phyloP scores from a whole-genome alignment of 2,797 vertebrate species.

The Pseudochirops corinnae region DNA sequence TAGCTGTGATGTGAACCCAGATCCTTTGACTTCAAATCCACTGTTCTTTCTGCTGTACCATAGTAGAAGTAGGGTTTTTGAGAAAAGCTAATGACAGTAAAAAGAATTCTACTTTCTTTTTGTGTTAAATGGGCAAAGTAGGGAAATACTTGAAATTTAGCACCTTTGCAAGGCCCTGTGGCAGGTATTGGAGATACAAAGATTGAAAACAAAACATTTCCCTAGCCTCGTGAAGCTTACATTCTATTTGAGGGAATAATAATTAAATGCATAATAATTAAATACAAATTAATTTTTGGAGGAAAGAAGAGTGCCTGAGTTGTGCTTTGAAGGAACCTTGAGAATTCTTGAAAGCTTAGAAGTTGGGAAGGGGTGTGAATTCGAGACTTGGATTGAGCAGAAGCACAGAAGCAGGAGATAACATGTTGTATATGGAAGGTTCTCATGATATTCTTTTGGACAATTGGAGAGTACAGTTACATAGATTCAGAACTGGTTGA shows the following conservation, averaged over 20 bases:
- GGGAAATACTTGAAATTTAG: neutral
- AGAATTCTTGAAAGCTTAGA: neutral
- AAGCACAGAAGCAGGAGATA: neutral
- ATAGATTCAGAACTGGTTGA: neutral
- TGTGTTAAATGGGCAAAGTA: neutral
- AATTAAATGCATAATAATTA: too few relatives aligned
- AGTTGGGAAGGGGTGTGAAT: neutral
- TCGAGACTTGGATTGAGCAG: conserved; percentile 13
- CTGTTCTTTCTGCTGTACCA: neutral
- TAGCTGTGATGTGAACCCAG: too few relatives aligned
- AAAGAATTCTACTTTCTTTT: neutral
- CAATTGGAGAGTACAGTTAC: neutral
- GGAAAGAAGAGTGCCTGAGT: neutral
- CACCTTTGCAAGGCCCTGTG: neutral
- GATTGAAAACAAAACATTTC: neutral
- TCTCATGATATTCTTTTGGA: neutral
- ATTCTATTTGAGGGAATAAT: neutral
- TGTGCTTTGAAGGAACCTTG: neutral
- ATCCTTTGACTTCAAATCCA: neutral
- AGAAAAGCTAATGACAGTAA: neutral
- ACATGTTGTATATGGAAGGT: neutral
- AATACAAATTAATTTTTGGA: neutral
- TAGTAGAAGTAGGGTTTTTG: neutral
- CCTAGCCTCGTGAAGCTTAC: conserved; percentile 4
- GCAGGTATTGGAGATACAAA: neutral